These are phyloP conservation scores for Ophiothrix spiculata DNA, from an alignment of 35 echinoderm and acorn worm genomes.

Conservation along the genomic window DNA sequence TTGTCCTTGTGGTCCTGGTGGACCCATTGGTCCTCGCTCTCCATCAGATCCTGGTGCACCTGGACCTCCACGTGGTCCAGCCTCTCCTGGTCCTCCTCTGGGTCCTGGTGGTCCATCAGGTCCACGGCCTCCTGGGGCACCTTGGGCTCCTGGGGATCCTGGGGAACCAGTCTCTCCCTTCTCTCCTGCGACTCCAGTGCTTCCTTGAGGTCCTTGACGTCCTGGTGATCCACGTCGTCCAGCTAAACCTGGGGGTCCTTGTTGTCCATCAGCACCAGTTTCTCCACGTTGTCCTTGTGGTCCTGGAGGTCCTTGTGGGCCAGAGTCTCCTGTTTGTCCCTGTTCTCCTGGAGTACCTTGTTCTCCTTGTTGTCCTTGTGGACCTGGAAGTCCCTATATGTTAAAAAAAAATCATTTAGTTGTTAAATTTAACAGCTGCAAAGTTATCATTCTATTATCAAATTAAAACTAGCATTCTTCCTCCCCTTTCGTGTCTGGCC, in stretches of 20 bases:
- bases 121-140: constrained; percentile 52
- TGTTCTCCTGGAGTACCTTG: constrained; percentile 42
- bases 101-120: constrained; percentile 21
- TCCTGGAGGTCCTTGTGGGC: constrained; percentile 49
- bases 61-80: constrained; percentile 63
- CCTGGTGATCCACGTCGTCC: constrained; percentile 39
- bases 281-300: constrained; percentile 32
- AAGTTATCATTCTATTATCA: no score
- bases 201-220: constrained; percentile 21
- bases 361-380: constrained; percentile 43
- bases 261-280: constrained; percentile 35
- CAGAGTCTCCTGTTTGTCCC: constrained; percentile 39
- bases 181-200: constrained; percentile 29
- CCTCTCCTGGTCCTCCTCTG: constrained; percentile 45
- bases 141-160: constrained; percentile 34
- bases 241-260: constrained; percentile 24
- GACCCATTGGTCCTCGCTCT: constrained; percentile 45
- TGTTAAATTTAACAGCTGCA: no score
- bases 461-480: no score
- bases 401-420: constrained; percentile 12
- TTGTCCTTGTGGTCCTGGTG: constrained; percentile 48
- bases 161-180: constrained; percentile 45
- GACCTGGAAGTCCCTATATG: constrained; percentile 44
- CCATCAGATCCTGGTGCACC: constrained; percentile 66
- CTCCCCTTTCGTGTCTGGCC: no score